Evolutionary conservation across 2,797 vertebrate genomes (phyloP).

Genomic region (Enteromius argenteus): DNA sequence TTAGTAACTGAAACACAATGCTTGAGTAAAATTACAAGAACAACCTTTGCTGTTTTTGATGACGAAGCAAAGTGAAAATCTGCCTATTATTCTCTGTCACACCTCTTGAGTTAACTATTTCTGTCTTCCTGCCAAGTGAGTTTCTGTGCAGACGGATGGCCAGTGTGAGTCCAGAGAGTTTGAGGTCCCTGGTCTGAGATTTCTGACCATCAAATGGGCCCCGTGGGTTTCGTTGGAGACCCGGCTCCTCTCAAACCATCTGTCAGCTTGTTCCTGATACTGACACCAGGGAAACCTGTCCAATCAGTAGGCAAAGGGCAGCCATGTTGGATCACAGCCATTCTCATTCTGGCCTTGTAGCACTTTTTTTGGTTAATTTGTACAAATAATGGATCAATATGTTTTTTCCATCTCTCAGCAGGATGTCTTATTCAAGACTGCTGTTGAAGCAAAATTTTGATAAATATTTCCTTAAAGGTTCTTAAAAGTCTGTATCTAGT

Average conservation of each 20-base stretch:
- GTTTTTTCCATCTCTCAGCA: not conserved
- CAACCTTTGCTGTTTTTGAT: not conserved
- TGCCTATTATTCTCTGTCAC: not conserved
- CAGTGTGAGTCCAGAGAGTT: conserved; percentile 62
- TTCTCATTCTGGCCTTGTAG: not conserved
- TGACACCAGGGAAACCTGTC: conserved; percentile 47
- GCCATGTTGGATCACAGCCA: conserved; percentile 56
- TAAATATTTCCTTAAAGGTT: not conserved
- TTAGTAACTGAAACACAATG: not conserved
- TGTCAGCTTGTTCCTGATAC: conserved; percentile 54
- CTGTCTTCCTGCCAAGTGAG: conserved; percentile 36
- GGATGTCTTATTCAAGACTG: not conserved
- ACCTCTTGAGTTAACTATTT: not conserved
- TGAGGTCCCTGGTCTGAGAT: conserved; percentile 52
- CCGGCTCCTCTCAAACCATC: conserved; percentile 63
- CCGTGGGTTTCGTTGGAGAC: conserved; percentile 53
- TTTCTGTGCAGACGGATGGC: conserved; percentile 56
- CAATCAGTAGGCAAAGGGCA: conserved; percentile 50
- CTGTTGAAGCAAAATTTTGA: not conserved
- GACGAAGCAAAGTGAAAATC: not conserved
- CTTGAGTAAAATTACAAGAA: not conserved
- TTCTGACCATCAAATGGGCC: conserved; percentile 57
- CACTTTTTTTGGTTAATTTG: conserved; percentile 4
- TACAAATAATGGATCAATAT: not conserved
- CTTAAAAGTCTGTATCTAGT: not conserved